Conservation (phyloP, 2,113 vertebrate genomes). For the rat (Rattus norvegicus) region GRCr8 NC_086026.1:112354001-112354500, state of each 20-base stretch:
- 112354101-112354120: conserved; percentile 33
- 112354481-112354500: neutral
- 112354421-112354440: conserved; percentile 6
- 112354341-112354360: neutral
- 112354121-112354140: conserved; percentile 22
- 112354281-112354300: neutral
- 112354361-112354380: neutral
- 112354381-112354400: conserved; percentile 1
- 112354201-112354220: conserved; percentile 33
- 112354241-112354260: neutral
- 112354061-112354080: neutral
- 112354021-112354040: conserved; percentile 81
- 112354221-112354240: conserved; percentile 22
- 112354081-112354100: conserved; percentile 58
- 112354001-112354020: conserved; percentile 85
- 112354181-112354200: neutral
- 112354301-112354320: conserved; percentile 18
- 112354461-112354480: neutral
- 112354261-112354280: neutral
- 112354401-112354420: conserved; percentile 18
- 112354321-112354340: neutral
- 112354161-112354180: neutral
- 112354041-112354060: conserved; percentile 59
- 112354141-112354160: conserved; percentile 63
- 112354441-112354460: conserved; percentile 50